These are phyloP conservation scores for Dunckerocampus dactyliophorus DNA, from an alignment of 2,113 vertebrate genomes.

Conservation along the genomic window DNA sequence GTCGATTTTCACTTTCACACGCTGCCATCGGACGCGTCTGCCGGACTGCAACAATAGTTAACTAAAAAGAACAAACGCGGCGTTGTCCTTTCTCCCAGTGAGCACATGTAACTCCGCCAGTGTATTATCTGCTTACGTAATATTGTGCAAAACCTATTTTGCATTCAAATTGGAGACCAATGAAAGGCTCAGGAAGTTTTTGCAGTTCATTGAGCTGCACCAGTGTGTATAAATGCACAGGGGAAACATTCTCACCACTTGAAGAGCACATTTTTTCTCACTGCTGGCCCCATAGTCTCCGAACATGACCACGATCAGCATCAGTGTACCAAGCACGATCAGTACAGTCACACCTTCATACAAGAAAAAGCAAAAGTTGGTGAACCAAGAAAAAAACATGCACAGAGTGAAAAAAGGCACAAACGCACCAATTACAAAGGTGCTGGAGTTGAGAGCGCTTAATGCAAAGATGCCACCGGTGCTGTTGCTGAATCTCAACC, in stretches of 20 bases:
- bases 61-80: no score
- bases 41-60: no score
- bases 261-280: conserved; percentile 46
- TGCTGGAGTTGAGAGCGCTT: conserved; percentile 23
- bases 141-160: no score
- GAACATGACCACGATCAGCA: conserved; percentile 54
- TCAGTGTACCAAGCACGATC: conserved; percentile 42
- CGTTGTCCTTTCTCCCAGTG: no score
- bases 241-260: conserved; percentile 47
- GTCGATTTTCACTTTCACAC: no score
- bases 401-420: not conserved
- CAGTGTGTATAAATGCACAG: no score
- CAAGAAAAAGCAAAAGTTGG: not conserved
- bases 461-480: conserved; percentile 48
- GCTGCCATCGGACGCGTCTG: no score
- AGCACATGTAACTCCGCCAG: no score
- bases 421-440: conserved; percentile 55
- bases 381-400: not conserved
- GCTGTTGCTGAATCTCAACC: conserved; percentile 43
- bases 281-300: conserved; percentile 61
- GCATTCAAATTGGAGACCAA: no score
- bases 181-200: no score
- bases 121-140: no score
- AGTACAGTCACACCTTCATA: conserved; percentile 53
- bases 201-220: no score